Evolutionary conservation across 2,113 vertebrate genomes (phyloP), one percentile per base, ranked within the genome.

Genomic region (Ciconia maguari): DNA sequence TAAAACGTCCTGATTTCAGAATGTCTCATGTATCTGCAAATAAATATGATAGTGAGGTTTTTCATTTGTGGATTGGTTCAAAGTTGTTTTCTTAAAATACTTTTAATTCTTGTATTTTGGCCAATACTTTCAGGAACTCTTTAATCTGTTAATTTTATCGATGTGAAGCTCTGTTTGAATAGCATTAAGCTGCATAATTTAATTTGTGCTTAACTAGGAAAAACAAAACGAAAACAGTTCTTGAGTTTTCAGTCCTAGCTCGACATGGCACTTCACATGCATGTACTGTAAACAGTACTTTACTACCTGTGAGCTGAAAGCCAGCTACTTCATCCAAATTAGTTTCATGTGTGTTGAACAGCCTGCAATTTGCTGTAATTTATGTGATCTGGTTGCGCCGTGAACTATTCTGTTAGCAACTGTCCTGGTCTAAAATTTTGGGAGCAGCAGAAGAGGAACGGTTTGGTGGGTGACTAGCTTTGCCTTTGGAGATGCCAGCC

Each of bases 41-140:
- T 91, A 90, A 93, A 93, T 90, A 90, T 8, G 54, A 83, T 42
- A 91, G 42, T 36, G n/a, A 96, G 48, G 46, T 24, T 93, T 90
- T 88, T 79, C 11, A 90, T 86, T 96, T 77, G 76, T 86, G 84
- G n/a, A 93, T 81, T 80, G 48, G 38, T 91, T 88, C 68, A 89
- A 94, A 93, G 60, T 41, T 62, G 17, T 75, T 88, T 92, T 91
- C 78, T 89, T 86, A 79, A 79, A 90, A 94, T 94, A 94, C 69
- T 92, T 94, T 95, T 93, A 89, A 86, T 92, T 89, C 72, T 85
- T 92, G 80, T 78, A 83, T 76, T 91, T 95, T 90, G 42, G 88
- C 76, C 88, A 96, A 71, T 82, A 91, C 26, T 95, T 91, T 89
- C 76, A 94, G 89, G 93, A 96, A 93, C 90, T 86, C 89, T 93